phyloP scores from a whole-genome alignment of 2,797 vertebrate species.

The Periophthalmus magnuspinnatus region DNA sequence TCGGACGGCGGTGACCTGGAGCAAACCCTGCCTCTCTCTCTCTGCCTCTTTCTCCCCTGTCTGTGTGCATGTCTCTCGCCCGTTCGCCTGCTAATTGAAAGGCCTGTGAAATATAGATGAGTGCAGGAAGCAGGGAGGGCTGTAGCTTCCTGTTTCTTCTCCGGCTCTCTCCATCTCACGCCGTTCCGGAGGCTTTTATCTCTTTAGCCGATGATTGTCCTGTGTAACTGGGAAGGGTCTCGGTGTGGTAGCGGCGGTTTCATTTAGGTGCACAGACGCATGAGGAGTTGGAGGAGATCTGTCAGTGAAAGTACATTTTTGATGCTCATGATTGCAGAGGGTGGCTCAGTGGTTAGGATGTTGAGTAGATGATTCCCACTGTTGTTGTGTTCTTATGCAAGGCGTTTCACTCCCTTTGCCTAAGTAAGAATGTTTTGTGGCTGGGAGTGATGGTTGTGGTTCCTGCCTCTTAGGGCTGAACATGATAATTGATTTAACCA shows the following conservation, averaged over 20 bases:
- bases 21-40: constrained; percentile 41
- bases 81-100: constrained; percentile 80
- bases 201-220: constrained; percentile 48
- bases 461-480: too few species aligned
- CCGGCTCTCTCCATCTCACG: constrained; percentile 52
- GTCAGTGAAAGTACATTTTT: not conserved
- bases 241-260: not conserved
- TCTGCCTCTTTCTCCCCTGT: not conserved
- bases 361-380: too few species aligned
- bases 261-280: constrained; percentile 10
- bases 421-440: too few species aligned
- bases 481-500: too few species aligned
- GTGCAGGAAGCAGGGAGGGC: constrained; percentile 74
- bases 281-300: not conserved
- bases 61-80: constrained; percentile 41
- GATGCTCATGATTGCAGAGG: not conserved
- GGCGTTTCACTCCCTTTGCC: too few species aligned
- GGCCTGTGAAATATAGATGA: constrained; percentile 88
- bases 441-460: too few species aligned
- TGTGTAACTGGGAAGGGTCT: constrained; percentile 9
- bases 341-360: not conserved
- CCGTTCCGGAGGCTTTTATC: constrained; percentile 60
- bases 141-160: constrained; percentile 49
- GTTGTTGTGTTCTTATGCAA: too few species aligned
- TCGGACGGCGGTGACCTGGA: constrained; percentile 56